These are phyloP conservation scores for Pyrrhia umbra DNA, from an alignment of 2,888 invertebrate genomes.

Conservation along the genomic window DNA sequence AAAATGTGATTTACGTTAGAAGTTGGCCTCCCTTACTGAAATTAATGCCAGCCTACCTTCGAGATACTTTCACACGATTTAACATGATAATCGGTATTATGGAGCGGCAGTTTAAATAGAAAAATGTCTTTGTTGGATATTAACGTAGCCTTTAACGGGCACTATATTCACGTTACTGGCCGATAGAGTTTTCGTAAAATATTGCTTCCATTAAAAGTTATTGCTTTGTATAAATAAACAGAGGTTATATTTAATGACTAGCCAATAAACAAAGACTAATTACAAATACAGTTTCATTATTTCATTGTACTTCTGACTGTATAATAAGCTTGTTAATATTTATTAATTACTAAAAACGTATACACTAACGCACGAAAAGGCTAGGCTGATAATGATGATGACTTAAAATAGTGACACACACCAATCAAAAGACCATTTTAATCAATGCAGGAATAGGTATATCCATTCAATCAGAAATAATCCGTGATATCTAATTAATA, in stretches of 20 bases:
- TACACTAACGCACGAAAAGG: too few relatives aligned
- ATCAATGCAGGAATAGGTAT: background rate
- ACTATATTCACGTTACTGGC: conserved; percentile 30
- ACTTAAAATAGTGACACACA: background rate
- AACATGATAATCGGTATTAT: conserved; percentile 67
- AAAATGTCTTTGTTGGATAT: conserved; percentile 56
- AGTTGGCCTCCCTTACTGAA: conserved; percentile 55
- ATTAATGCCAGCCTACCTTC: conserved; percentile 54
- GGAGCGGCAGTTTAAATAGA: conserved; percentile 66
- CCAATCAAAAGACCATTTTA: background rate
- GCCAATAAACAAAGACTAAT: background rate
- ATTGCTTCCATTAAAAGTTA: conserved; percentile 12
- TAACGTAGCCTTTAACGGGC: conserved; percentile 26
- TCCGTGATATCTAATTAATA: conserved; percentile 15
- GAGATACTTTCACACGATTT: conserved; percentile 68
- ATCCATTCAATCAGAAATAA: conserved; percentile 25
- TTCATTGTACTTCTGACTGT: too few relatives aligned
- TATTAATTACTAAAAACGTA: too few relatives aligned
- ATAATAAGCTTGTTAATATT: too few relatives aligned
- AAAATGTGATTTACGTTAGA: conserved; percentile 56
- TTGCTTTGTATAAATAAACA: background rate
- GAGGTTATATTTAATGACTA: background rate
- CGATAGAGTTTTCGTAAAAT: background rate
- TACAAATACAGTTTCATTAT: too few relatives aligned
- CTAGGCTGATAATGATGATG: too few relatives aligned